Percentiles rank a stretch among this genome's conserved stretches.
Conservation (phyloP, 2,888 invertebrate species). For the Sarcophaga subvicina region DNA sequence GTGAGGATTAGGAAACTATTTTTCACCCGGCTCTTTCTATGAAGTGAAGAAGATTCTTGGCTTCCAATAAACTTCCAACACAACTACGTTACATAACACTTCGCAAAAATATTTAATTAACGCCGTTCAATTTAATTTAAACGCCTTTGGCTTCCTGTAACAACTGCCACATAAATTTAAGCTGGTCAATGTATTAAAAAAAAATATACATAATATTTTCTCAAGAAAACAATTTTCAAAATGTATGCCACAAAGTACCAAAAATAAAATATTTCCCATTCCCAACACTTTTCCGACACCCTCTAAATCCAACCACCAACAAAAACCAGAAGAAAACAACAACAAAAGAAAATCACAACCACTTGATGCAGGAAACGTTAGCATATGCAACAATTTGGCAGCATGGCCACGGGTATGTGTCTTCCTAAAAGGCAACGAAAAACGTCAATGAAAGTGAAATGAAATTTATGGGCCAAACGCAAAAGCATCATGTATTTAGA, state of each 20-base stretch:
- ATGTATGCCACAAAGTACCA: slow-evolving; percentile 24
- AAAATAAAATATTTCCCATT: slow-evolving; percentile 11
- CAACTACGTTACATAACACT: no score
- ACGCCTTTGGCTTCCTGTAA: no score
- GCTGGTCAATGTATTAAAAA: slow-evolving; percentile 1
- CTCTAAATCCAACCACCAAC: no score
- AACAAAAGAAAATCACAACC: neutral
- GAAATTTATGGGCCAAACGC: slow-evolving; percentile 36
- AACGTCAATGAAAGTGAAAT: slow-evolving; percentile 35
- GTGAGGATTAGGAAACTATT: no score
- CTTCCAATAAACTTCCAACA: no score
- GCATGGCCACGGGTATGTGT: slow-evolving; percentile 50
- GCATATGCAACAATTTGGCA: slow-evolving; percentile 55
- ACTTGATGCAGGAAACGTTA: slow-evolving; percentile 15
- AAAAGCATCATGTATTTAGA: slow-evolving; percentile 16
- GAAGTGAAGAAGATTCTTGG: no score
- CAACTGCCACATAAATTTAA: neutral
- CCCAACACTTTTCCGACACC: neutral
- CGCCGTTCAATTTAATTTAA: no score
- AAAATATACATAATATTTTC: neutral
- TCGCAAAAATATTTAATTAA: no score
- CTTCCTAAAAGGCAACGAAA: slow-evolving; percentile 24
- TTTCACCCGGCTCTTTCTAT: no score
- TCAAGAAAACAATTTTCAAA: neutral
- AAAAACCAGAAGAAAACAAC: neutral